Evolutionary conservation across 2,888 invertebrate species (phyloP).

Genomic region (Anaspis maculata): DNA sequence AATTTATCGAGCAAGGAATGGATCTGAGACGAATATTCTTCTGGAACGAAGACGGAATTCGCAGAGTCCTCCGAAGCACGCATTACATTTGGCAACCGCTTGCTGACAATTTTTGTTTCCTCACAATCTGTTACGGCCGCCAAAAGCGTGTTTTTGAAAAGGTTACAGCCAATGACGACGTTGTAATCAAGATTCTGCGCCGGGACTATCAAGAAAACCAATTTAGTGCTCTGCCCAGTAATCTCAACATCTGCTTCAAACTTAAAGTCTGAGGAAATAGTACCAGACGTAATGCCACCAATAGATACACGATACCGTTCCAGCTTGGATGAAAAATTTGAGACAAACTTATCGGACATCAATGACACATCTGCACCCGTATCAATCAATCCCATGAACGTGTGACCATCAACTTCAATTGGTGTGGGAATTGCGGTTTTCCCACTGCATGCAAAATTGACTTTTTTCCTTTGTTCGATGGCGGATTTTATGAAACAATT

Average conservation of each 20-base stretch:
- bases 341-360: no score
- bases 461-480: conserved; percentile 5
- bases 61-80: neutral
- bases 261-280: conserved; percentile 3
- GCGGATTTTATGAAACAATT: no score
- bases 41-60: conserved; percentile 1
- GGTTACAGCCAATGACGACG: conserved; percentile 9
- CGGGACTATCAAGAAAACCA: conserved; percentile 9
- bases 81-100: conserved; percentile 5
- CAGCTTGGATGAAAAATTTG: no score
- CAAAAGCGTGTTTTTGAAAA: conserved; percentile 6
- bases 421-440: no score
- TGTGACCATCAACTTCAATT: conserved; percentile 1
- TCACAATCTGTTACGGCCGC: no score
- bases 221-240: conserved; percentile 6
- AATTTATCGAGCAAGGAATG: no score
- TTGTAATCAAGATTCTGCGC: conserved; percentile 8
- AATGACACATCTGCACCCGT: conserved; percentile 15
- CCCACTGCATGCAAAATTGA: neutral
- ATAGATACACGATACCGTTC: no score
- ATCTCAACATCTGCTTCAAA: conserved; percentile 9
- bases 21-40: conserved; percentile 1
- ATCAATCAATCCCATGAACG: conserved; percentile 8
- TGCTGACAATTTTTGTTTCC: conserved; percentile 3
- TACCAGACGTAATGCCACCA: no score